These are phyloP conservation scores for Progne subis DNA, from an alignment of 2,113 vertebrate species.

Conservation along the genomic window DNA sequence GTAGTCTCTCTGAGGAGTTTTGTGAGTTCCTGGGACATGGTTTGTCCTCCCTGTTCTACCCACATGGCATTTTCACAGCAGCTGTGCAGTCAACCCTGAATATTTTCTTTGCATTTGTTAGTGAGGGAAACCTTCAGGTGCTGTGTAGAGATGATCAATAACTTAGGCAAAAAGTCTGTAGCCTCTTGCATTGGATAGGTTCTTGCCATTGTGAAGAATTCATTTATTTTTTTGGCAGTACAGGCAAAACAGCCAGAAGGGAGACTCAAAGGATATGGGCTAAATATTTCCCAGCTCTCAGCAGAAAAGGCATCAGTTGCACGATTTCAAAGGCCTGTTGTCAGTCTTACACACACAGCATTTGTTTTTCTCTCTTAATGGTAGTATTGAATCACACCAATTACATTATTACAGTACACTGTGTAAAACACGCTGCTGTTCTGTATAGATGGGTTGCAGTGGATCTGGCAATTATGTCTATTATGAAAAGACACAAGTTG, in stretches of 20 bases:
- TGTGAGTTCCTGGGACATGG: background rate
- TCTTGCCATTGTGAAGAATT: background rate
- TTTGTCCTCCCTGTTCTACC: background rate
- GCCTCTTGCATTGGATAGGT: background rate
- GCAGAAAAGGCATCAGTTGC: conserved; percentile 5
- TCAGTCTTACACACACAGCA: background rate
- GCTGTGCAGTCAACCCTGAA: background rate
- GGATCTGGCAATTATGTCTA: conserved; percentile 48
- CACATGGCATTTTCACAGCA: background rate
- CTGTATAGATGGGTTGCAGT: conserved; percentile 37
- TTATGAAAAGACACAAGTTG: conserved; percentile 38
- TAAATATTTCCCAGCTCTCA: conserved; percentile 1
- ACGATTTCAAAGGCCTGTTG: conserved; percentile 36
- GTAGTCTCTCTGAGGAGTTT: background rate
- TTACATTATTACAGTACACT: conserved; percentile 66
- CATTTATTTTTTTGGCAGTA: background rate
- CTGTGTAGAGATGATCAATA: background rate
- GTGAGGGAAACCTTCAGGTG: background rate
- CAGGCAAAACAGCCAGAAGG: background rate
- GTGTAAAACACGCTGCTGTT: conserved; percentile 34
- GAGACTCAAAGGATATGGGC: background rate
- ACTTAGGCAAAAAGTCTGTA: background rate
- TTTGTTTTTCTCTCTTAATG: conserved; percentile 61
- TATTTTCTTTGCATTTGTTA: background rate
- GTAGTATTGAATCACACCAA: conserved; percentile 54